phyloP scores from a whole-genome alignment of 2,888 invertebrate species.

The Theretra japonica region DNA sequence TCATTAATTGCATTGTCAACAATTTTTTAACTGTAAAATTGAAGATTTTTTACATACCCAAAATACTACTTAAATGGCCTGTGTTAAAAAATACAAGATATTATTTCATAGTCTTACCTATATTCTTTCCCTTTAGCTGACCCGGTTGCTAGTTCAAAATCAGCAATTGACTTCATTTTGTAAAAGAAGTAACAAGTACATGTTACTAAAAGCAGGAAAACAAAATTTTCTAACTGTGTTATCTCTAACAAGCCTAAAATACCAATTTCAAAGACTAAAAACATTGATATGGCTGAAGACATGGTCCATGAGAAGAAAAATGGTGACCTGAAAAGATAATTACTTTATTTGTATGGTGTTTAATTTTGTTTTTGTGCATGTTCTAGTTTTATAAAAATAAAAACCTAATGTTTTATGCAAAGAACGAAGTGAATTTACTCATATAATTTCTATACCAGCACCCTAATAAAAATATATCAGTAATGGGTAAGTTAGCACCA shows the following conservation, averaged over 20 bases:
- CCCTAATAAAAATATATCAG: no score
- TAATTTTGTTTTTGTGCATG: no score
- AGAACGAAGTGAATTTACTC: no score
- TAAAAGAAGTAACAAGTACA: constrained; percentile 74
- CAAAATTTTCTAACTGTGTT: constrained; percentile 75
- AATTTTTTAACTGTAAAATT: not conserved
- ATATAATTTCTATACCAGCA: no score
- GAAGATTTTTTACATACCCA: not conserved
- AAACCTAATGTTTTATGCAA: not conserved
- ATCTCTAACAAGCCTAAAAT: constrained; percentile 90
- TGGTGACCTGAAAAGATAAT: constrained; percentile 82
- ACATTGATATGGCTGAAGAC: constrained; percentile 87
- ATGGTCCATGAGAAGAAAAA: constrained; percentile 91
- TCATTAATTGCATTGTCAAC: no score
- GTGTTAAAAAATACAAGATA: not conserved
- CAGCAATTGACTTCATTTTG: constrained; percentile 75
- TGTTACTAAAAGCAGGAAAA: constrained; percentile 64
- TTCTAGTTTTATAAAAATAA: not conserved
- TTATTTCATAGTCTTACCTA: constrained; percentile 57
- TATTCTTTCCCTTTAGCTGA: constrained; percentile 77
- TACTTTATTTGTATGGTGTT: not conserved
- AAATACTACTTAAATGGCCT: not conserved
- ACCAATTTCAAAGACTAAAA: constrained; percentile 88
- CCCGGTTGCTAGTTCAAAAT: constrained; percentile 72
- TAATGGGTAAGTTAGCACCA: no score